Conservation (phyloP, 2,113 vertebrate genomes). For the Cranoglanis bouderius region DNA sequence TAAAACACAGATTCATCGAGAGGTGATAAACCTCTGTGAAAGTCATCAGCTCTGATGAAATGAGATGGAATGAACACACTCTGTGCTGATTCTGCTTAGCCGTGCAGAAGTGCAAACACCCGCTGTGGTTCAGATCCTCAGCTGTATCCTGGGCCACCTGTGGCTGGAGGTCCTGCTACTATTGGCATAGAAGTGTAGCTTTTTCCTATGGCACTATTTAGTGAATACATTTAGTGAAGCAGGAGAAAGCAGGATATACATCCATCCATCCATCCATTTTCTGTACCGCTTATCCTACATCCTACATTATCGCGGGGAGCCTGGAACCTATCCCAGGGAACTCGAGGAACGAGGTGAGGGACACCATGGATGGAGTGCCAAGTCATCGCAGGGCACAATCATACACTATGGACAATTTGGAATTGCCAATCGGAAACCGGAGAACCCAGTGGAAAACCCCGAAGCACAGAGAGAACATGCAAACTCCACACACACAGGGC, state of each 20-base stretch:
- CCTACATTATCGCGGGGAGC: no score
- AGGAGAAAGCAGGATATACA: not conserved
- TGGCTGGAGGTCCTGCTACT: not conserved
- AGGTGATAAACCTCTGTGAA: slow-evolving; percentile 5
- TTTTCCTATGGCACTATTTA: not conserved
- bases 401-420: no score
- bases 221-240: not conserved
- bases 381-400: no score
- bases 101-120: slow-evolving; percentile 14
- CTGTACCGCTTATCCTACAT: no score
- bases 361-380: no score
- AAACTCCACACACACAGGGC: no score
- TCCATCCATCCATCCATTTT: no score
- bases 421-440: no score
- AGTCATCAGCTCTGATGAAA: slow-evolving; percentile 7
- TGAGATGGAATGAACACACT: not conserved
- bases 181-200: not conserved
- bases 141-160: not conserved
- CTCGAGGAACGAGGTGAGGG: no score
- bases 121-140: not conserved
- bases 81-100: not conserved
- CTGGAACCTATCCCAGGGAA: no score
- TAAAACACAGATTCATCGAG: not conserved
- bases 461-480: no score
- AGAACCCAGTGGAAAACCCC: no score